phyloP scores from a whole-genome alignment of 2,113 vertebrate genomes.

The Pan paniscus region DNA sequence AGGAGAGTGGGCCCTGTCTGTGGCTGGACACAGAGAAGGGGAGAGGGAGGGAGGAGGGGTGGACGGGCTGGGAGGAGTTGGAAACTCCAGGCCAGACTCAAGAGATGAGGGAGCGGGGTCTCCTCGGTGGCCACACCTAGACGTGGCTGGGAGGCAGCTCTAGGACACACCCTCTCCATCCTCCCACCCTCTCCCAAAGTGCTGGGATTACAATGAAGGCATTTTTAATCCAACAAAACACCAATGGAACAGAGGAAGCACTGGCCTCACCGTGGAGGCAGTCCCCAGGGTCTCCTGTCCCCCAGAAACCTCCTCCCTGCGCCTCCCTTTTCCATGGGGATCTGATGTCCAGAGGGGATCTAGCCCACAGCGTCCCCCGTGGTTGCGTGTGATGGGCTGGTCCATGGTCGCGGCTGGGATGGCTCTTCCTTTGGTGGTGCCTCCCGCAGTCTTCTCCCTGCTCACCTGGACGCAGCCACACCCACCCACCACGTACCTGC shows the following conservation, averaged over 20 bases:
- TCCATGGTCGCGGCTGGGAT: fast-evolving
- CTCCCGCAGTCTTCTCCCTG: fast-evolving
- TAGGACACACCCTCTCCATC: neutral
- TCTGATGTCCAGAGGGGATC: neutral
- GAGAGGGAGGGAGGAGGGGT: neutral
- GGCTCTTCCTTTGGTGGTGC: neutral
- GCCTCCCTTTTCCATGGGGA: neutral
- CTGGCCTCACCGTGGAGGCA: fast-evolving
- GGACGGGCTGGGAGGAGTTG: neutral
- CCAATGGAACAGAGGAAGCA: fast-evolving
- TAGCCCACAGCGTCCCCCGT: fast-evolving
- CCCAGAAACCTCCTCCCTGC: fast-evolving
- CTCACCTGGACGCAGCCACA: fast-evolving
- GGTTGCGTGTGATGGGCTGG: neutral
- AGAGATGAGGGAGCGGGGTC: fast-evolving
- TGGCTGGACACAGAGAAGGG: neutral
- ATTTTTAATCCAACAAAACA: neutral
- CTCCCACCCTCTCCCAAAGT: too few relatives aligned
- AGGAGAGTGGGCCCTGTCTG: neutral
- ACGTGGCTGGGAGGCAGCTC: neutral
- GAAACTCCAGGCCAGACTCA: neutral
- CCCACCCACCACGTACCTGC: conserved; percentile 37
- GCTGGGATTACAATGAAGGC: too few relatives aligned
- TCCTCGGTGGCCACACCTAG: neutral
- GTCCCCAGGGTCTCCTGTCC: neutral